These are phyloP conservation scores for Latrodectus geometricus DNA, from an alignment of 1,140 invertebrate species.

Conservation along the genomic window DNA sequence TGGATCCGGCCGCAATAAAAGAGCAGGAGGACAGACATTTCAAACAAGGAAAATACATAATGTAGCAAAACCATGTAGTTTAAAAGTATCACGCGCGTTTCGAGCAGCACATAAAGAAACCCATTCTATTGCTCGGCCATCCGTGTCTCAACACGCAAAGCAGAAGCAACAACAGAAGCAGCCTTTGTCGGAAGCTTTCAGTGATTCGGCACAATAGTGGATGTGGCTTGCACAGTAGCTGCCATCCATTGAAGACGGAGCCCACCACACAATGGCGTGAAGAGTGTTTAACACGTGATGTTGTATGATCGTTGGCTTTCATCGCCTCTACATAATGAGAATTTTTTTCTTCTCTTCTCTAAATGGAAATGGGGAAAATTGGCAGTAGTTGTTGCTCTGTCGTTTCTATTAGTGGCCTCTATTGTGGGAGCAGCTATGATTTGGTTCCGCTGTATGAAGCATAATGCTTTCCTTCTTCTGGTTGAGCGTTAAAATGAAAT, in stretches of 20 bases:
- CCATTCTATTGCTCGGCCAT: neutral
- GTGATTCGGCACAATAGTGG: neutral
- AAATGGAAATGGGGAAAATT: neutral
- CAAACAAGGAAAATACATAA: neutral
- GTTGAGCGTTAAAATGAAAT: no score
- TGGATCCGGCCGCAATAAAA: neutral
- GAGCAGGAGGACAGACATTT: neutral
- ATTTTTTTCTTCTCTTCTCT: neutral
- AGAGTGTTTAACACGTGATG: constrained; percentile 13
- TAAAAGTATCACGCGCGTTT: constrained; percentile 2
- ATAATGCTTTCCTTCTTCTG: neutral
- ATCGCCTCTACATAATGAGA: neutral
- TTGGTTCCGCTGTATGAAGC: neutral
- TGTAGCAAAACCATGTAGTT: neutral
- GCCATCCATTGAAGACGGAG: neutral
- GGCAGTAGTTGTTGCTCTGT: neutral
- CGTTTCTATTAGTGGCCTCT: neutral
- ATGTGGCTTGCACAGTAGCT: neutral
- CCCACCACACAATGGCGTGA: neutral
- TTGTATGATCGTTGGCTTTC: constrained; percentile 7
- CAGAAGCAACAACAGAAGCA: neutral
- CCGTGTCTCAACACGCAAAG: constrained; percentile 1
- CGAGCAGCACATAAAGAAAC: neutral
- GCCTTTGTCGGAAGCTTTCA: neutral
- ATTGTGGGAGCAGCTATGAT: neutral